Base-by-base conservation (phyloP, 2,888 invertebrate species). In the Stenodema calcarata region DNA sequence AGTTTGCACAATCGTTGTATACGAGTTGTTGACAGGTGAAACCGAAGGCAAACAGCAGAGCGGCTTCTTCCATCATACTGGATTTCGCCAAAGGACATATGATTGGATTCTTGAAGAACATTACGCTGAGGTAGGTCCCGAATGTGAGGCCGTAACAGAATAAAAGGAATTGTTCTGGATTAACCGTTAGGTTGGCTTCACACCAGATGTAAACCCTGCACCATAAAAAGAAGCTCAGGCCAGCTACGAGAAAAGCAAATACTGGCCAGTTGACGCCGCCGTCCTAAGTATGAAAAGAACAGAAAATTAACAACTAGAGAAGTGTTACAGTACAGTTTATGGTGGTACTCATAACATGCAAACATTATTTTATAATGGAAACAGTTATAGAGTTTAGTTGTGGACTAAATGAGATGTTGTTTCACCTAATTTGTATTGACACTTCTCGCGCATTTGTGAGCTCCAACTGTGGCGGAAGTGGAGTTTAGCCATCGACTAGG, bases 191-290 rank as follows among this genome's bases (percentile, higher is more conserved):
- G 14, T 18, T 62, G 18, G 35, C 41, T 41, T 42, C 35, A n/a
- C 30, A 30, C 69, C 62, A 69, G 1, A 18, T 12, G 82, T 70
- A 27, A 42, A 82, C 42, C n/a, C 18, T 18, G 42, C 82, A 27
- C 82, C 82, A 82, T 30, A 82, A 41, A 12, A 82, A 44, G 82
- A 62, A 82, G 70, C 82, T 82, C 35, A 69, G 9, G n/a, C 23
- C 62, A 23, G 42, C 42, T n/a, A 82, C 82, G 14, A 41, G 30
- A 41, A 44, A 44, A 23, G 78, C 78, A 27, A 78, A 78, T 27
- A 78, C 27, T 1, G 78, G 78, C 78, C 78, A 78, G 41, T 30
- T 75, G 73, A 75, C 14, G 23, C 73, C 35, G 35, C 73, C n/a
- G 18, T 42, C 78, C 78, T 78, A 78, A 4, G 30, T 14, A 44